Base-by-base conservation (phyloP, 2,113 vertebrate species). In the Bagarius yarrelli region DNA sequence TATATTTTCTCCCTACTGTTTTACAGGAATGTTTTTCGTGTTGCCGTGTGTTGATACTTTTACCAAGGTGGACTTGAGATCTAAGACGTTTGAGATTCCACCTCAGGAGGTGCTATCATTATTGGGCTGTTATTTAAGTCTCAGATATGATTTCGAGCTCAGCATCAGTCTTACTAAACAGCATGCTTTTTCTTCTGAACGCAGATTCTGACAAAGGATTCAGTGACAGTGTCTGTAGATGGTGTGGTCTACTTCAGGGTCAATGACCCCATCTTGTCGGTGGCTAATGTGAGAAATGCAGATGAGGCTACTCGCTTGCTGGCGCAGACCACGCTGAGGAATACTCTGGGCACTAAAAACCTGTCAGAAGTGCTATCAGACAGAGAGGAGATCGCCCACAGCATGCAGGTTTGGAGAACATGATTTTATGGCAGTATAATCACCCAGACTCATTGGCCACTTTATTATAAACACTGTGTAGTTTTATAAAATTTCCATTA, bases 1-100 rank as follows among this genome's bases (percentile, higher is more conserved):
- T 25, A 69, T 34, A n/a, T n/a, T 36, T 18, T 27, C 2, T 47
- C 30, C 47, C 15, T 6, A 30, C 23, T 75, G 57, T 23, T 69
- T 36, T 80, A 13, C 89, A 99, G 97, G 97, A 36, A 90, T 99
- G 81, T 95, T 98, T 88, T 96, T 98, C 8, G 79, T 98, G 47
- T 84, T 98, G 84, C 97, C 97, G 0, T 98, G 97, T 88, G 95
- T 95, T 0, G 97, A 99, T 87, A 94, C 83, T 83, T 95, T 97
- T 87, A 94, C 94, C 84, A 97, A 95, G 82, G 96, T 99, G 76
- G 97, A 99, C 87, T 94, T 99, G 92, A 95, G 97, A 87, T 96
- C 96, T 0, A 91, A 98, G 44, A 96, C 96, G 0, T 98, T 98
- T 50, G 95, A 97, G 67, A 98, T 98, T 60, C 96, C 97, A 44